Percentiles rank a stretch among this genome's conserved stretches.
phyloP scores from a whole-genome alignment of 2,113 vertebrate species.

The Bubo blakistoni region DNA sequence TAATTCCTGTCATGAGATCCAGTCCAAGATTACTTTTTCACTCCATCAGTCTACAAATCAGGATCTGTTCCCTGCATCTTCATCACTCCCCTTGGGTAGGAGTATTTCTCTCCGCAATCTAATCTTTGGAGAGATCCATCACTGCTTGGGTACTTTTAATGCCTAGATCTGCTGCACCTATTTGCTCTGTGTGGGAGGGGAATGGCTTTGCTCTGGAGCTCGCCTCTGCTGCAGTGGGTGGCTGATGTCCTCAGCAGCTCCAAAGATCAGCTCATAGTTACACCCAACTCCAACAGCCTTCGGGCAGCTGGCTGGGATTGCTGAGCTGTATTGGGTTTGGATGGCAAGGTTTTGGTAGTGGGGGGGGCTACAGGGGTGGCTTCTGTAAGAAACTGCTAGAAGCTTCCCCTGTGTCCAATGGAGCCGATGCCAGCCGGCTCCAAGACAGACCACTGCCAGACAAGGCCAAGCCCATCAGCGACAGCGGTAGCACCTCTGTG shows the following conservation, averaged over 20 bases:
- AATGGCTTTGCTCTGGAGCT: neutral
- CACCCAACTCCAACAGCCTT: neutral
- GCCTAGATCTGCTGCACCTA: no score
- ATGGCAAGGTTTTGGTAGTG: neutral
- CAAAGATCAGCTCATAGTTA: neutral
- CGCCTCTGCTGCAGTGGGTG: neutral
- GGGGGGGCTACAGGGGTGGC: neutral
- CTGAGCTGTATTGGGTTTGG: neutral
- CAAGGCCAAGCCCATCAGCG: neutral
- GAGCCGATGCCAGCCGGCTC: neutral
- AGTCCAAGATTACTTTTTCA: neutral
- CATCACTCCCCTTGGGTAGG: neutral
- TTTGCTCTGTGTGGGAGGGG: neutral
- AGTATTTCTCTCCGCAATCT: neutral
- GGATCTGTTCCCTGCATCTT: neutral
- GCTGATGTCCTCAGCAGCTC: neutral
- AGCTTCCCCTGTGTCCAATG: neutral
- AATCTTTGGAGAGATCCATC: neutral
- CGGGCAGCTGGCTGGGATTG: neutral
- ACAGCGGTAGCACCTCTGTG: neutral
- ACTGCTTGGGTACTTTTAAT: neutral
- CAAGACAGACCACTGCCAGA: fast-evolving
- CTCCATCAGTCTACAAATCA: neutral
- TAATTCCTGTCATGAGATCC: neutral
- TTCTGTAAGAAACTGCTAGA: neutral